Evolutionary conservation across 2,113 vertebrate species (phyloP), one percentile per base, ranked within the genome.

Genomic region (Zosterops japonicus): DNA sequence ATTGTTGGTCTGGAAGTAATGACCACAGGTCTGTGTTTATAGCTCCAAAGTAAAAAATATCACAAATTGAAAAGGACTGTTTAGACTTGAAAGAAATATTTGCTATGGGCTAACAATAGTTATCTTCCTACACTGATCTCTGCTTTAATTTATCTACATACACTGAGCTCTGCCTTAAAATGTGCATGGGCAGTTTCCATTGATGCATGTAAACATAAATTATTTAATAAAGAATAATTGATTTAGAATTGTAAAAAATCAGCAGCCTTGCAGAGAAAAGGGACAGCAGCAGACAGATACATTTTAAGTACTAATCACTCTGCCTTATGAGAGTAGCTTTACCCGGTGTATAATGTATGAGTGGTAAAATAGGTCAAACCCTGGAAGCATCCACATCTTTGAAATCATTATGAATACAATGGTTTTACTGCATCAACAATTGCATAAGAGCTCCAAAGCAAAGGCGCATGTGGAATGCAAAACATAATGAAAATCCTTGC

Each of bases 321-420:
- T 94, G 90, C 95, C 92, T 69, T 94, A 74, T 60, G 89, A 92
- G 77, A 86, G 91, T 94, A 90, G 88, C 75, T 97, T 96, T 96
- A 93, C 49, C 57, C 82, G 28, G 95, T 95, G 82, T 89, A 96
- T 94, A 97, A 97, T 92, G 83, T 92, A 90, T 91, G 94, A 97
- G 87, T 83, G 94, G 89, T 91, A 97, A 98, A 97, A 95, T 95
- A 97, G 97, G 96, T 97, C 97, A 97, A 97, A 96, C 60, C 64
- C 93, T 94, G 91, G 94, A 94, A 97, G 83, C 89, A 93, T 92
- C 83, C 90, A 95, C 74, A 39, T 97, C 96, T 97, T 96, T 94
- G 95, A 97, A 97, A 97, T 97, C 96, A 96, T 98, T 95, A 95
- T 87, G 93, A 98, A 96, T 93, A 97, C 96, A 97, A 95, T 95